Evolutionary conservation across 2,113 vertebrate genomes (phyloP), one percentile per base, ranked within the genome.

Genomic region (Anhinga rufa): DNA sequence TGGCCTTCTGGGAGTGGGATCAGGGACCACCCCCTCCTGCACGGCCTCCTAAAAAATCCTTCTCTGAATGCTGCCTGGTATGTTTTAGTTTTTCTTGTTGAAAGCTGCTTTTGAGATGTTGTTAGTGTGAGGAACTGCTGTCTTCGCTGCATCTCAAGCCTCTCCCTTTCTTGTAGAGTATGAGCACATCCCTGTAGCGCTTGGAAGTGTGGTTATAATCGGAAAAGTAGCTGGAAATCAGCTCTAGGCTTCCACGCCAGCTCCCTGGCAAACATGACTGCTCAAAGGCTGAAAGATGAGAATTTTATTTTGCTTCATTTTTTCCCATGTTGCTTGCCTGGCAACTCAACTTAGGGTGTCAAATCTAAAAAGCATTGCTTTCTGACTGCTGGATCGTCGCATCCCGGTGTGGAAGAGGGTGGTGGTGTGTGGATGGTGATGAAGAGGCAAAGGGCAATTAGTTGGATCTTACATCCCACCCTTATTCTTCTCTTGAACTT

Each of bases 1-100:
- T 99, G 98, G 98, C 98, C 90, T 99, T 99, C 98, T 99, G 99
- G 99, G 99, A 99, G 98, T 99, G 99, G 99, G 99, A 99, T 97
- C 98, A 99, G 98, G 98, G 98, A 52, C 98, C 97, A 93, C 98
- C 98, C 98, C 98, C 98, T 95, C 98, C 98, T 96, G 92, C 98
- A 98, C 98, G 98, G 97, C 99, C 98, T 88, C 99, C 99, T 97
- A 99, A 99, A 99, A 99, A 99, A 97, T 99, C 99, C 96, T 99
- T 98, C 98, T 99, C 99, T 95, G 98, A 99, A 80, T 98, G 98
- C 98, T 99, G 99, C 92, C 99, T 99, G 99, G 99, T 99, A 99
- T 98, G 99, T 97, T 97, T 97, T 99, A 98, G 98, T 98, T 99
- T 97, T 96, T 97, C 94, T 97, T 96, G 88, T 95, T 95, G 93